Conservation (phyloP, 2,113 vertebrate species). For the Trochalopteron elliotii region DNA sequence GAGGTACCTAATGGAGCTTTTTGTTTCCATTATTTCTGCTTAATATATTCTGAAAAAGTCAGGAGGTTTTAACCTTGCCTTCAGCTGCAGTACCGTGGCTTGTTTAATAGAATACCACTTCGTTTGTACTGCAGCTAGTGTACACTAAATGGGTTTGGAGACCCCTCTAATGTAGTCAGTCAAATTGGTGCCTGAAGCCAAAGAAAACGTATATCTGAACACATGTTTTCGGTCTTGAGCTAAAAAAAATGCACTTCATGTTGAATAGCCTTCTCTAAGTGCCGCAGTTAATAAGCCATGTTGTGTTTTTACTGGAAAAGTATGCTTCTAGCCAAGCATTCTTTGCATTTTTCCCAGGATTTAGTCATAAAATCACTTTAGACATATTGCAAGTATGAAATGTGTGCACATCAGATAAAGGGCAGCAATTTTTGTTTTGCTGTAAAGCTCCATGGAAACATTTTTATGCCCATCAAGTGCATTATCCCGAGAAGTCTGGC, state of each 20-base stretch:
- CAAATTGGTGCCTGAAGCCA: slow-evolving; percentile 55
- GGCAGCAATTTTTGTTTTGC: slow-evolving; percentile 56
- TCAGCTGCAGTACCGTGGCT: neutral
- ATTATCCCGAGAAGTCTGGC: slow-evolving; percentile 30
- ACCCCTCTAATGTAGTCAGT: slow-evolving; percentile 17
- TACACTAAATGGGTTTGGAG: neutral
- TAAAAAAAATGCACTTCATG: slow-evolving; percentile 66
- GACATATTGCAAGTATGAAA: slow-evolving; percentile 71
- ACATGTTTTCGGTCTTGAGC: slow-evolving; percentile 57
- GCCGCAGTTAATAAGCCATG: slow-evolving; percentile 67
- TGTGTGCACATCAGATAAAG: slow-evolving; percentile 73
- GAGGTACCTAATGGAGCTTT: slow-evolving; percentile 51
- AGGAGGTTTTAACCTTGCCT: slow-evolving; percentile 53
- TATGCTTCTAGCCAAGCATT: slow-evolving; percentile 72
- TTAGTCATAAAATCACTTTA: slow-evolving; percentile 74
- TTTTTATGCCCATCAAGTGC: slow-evolving; percentile 30
- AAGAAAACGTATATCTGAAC: slow-evolving; percentile 63
- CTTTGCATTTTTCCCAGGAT: slow-evolving; percentile 80
- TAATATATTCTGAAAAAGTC: slow-evolving; percentile 66
- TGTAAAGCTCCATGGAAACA: slow-evolving; percentile 50
- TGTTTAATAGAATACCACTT: slow-evolving; percentile 4
- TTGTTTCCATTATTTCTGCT: slow-evolving; percentile 63
- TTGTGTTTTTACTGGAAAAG: slow-evolving; percentile 80
- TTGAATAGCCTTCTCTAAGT: slow-evolving; percentile 64
- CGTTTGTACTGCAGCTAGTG: neutral